These are phyloP conservation scores for Falco naumanni DNA, from an alignment of 2,797 vertebrate species.

Conservation along the genomic window DNA sequence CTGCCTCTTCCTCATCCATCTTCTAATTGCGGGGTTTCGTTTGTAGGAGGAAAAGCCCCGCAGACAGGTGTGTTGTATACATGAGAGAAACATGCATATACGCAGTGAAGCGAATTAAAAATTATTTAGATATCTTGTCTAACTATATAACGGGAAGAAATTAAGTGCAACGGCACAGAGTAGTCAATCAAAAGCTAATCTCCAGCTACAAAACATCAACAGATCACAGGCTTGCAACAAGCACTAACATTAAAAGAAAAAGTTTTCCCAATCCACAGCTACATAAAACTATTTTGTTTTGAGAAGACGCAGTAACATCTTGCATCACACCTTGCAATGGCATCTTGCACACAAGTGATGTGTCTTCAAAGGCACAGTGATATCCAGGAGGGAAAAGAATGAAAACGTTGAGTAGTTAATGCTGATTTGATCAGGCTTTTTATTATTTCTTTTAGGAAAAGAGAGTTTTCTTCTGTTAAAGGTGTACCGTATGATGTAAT, in stretches of 20 bases:
- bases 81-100: fast-evolving
- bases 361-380: not conserved
- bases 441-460: not conserved
- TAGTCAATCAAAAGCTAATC: not conserved
- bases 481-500: not conserved
- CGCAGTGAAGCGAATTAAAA: not conserved
- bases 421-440: not conserved
- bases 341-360: not conserved
- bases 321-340: not conserved
- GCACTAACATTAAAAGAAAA: not conserved
- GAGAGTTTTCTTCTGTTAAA: not conserved
- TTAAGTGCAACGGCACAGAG: not conserved
- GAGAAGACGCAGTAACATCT: not conserved
- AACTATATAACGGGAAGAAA: not conserved
- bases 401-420: not conserved
- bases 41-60: not conserved
- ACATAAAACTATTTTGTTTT: not conserved
- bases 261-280: not conserved
- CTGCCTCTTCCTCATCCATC: not conserved
- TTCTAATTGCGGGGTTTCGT: not conserved
- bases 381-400: not conserved
- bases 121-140: not conserved
- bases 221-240: not conserved
- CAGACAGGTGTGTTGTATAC: not conserved
- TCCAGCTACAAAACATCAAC: not conserved